Conservation (phyloP, 2,888 invertebrate species). For the Cephus pygmeus region DNA sequence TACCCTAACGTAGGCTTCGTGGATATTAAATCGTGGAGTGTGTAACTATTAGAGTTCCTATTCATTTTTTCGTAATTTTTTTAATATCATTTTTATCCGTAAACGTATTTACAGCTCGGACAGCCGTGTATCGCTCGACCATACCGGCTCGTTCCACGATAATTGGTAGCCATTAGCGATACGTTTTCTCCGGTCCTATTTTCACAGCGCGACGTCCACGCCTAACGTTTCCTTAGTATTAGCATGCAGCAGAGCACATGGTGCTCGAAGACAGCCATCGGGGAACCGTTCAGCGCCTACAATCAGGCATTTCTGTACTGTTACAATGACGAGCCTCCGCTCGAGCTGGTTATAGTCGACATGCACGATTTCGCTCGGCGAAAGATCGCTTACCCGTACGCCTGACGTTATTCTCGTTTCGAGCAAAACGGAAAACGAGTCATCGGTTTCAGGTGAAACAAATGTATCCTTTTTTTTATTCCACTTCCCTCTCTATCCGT, state of each 20-base stretch:
- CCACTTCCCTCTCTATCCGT: neutral
- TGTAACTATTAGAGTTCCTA: neutral
- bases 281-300: conserved; percentile 35
- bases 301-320: conserved; percentile 36
- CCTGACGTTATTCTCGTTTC: neutral
- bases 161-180: neutral
- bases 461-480: neutral
- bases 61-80: neutral
- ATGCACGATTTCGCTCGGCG: neutral
- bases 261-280: conserved; percentile 26
- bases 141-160: neutral
- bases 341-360: neutral
- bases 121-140: neutral
- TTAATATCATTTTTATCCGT: neutral
- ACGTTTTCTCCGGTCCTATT: neutral
- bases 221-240: conserved; percentile 32
- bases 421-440: neutral
- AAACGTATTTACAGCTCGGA: neutral
- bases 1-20: neutral
- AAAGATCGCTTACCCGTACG: neutral
- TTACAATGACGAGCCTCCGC: conserved; percentile 14
- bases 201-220: neutral
- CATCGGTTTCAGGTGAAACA: neutral
- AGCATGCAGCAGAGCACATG: conserved; percentile 33
- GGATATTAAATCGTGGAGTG: neutral